Evolutionary conservation across 2,797 vertebrate genomes (phyloP), one percentile per base, ranked within the genome.

Genomic region (Echeneis naucrates): DNA sequence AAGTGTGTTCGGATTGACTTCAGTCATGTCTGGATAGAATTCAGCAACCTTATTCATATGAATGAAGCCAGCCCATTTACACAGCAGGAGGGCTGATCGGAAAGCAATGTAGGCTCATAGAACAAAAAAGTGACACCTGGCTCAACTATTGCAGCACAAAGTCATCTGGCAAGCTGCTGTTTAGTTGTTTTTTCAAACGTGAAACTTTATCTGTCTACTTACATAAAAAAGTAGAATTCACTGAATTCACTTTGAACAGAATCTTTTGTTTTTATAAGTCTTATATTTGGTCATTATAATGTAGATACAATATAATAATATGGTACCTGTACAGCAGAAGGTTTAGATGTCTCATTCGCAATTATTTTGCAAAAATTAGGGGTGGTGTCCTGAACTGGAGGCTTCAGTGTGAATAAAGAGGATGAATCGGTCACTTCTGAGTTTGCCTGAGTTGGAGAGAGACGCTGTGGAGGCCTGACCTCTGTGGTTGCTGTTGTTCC

Each of bases 321-420:
- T n/a, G n/a, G n/a, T 68, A 93, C 94, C 90, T 87, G 78, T 70
- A 33, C 52, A 38, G 55, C 2, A n/a, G 60, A 52, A 72, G 84
- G 80, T 23, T 65, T 78, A 23, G 82, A 65, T 0, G 8, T 78
- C 59, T 82, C 77, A 13, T 19, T 59, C 51, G 71, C 11, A 21
- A 26, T 14, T 21, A 26, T 61, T 9, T n/a, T 26, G 30, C 32
- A 33, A 16, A 13, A 32, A 8, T 62, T 77, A 10, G 82, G 82
- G 1, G 16, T 8, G 13, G 87, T 85, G 52, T 93, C 92, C 85
- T 94, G 92, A 35, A 93, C 82, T 2, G 91, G 90, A 40, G 45
- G 40, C 79, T 69, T 90, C 74, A 53, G 9, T 1, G 12, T 60
- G 13, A 12, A 32, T 55, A 23, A 30, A 27, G 68, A 44, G 8